These are phyloP conservation scores for Catharus minimus DNA, from an alignment of 2,113 vertebrate genomes.

Conservation along the genomic window DNA sequence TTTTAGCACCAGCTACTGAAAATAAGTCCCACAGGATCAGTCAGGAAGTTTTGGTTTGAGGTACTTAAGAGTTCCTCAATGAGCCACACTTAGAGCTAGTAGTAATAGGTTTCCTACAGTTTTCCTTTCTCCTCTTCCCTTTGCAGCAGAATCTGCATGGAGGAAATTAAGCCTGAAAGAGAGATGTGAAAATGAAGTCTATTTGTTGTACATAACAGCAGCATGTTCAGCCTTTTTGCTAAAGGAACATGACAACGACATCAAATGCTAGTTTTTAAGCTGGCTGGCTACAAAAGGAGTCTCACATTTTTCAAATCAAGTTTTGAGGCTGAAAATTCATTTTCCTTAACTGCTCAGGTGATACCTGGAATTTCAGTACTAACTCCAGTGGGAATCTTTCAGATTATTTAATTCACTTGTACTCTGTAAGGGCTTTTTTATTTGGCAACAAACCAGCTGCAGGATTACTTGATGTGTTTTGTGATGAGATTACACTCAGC, in stretches of 20 bases:
- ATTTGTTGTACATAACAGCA: neutral
- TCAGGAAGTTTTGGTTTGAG: neutral
- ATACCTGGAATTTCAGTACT: neutral
- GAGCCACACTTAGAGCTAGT: neutral
- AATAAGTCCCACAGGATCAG: neutral
- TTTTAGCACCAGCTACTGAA: neutral
- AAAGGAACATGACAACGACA: neutral
- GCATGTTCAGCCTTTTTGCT: neutral
- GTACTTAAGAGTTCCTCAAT: neutral
- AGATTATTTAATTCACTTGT: neutral
- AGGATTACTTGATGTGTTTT: constrained; percentile 9
- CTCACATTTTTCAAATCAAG: neutral
- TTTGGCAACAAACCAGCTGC: neutral
- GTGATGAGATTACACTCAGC: neutral
- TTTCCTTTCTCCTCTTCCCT: neutral
- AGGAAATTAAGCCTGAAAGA: neutral
- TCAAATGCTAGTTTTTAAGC: neutral
- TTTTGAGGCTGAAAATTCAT: neutral
- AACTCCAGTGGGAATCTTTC: neutral
- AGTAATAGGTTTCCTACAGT: neutral
- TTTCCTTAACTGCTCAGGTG: neutral
- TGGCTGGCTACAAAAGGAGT: neutral
- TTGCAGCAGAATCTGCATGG: neutral
- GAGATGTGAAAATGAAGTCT: neutral
- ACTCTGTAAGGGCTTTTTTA: neutral